Evolutionary conservation across 2,888 invertebrate species (phyloP).

Genomic region (Phortica magna): DNA sequence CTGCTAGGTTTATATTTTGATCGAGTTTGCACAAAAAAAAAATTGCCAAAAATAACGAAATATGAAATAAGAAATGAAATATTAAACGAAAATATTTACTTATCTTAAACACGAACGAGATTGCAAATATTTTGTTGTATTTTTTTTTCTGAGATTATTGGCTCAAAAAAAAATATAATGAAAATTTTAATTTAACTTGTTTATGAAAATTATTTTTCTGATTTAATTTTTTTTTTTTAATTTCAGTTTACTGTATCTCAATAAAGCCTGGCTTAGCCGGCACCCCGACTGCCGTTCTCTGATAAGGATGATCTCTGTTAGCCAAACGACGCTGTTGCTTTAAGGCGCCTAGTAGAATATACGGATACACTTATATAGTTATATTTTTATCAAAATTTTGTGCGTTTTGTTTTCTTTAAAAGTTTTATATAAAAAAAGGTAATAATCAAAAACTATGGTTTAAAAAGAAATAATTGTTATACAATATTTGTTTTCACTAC

Average conservation of each 20-base stretch:
- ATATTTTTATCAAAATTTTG: constrained; percentile 47
- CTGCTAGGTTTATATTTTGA: background rate
- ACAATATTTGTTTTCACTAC: constrained; percentile 32
- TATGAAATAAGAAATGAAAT: constrained; percentile 23
- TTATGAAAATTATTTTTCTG: constrained; percentile 32
- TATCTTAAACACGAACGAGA: no score
- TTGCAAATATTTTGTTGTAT: no score
- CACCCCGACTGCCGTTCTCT: constrained; percentile 90
- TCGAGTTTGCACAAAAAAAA: constrained; percentile 2
- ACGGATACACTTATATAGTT: constrained; percentile 68
- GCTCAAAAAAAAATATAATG: no score
- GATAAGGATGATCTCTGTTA: constrained; percentile 96
- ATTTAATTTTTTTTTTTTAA: constrained; percentile 31
- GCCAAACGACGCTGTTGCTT: constrained; percentile 90
- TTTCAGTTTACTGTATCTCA: constrained; percentile 67
- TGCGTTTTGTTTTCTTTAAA: background rate
- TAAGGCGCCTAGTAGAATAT: constrained; percentile 78
- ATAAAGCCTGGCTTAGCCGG: constrained; percentile 80
- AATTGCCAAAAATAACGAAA: constrained; percentile 33
- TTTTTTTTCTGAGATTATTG: no score
- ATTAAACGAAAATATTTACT: no score
- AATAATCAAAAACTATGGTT: constrained; percentile 38
- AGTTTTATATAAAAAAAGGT: constrained; percentile 37
- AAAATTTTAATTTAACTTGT: background rate
- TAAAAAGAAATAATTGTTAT: constrained; percentile 46